Evolutionary conservation across 2,797 vertebrate genomes (phyloP), one percentile per base, ranked within the genome.

Genomic region (Melanotaenia parkinsoni): DNA sequence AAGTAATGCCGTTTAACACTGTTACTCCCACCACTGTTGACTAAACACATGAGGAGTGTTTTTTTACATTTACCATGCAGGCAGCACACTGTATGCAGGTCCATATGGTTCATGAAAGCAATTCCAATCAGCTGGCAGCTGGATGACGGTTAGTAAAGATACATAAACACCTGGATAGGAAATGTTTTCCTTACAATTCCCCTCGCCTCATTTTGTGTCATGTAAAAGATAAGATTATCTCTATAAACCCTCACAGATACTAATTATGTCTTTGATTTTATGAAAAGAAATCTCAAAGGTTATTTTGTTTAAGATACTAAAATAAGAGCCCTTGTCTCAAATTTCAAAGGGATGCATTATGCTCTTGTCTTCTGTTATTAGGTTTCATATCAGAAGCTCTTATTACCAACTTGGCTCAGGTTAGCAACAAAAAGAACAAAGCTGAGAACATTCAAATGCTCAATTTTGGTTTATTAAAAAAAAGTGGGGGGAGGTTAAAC

Each of bases 91-190:
- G 26, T 28, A 63, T 24, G 12, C 32, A 14, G 4, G 59, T 62
- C 65, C 63, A 47, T 45, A 58, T 66, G 66, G 60, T 69, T 61
- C 59, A 73, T 62, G 58, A 70, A 78, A 67, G 68, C 47, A 81
- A 47, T 76, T 63, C 18, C 26, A 67, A 81, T 72, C 81, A 77
- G 72, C 76, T 76, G 77, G 70, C 60, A 76, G 68, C 54, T 63
- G 57, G 59, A 35, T 69, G 65, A 69, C 62, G 78, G 53, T 51
- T 20, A 28, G 35, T 61, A 63, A 61, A 56, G 35, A 69, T 14
- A 45, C 65, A 69, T 61, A 71, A 53, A 43, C 72, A 74, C 37
- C 60, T 71, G 13, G 57, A 70, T 28, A 58, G 67, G 30, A 58
- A 53, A 67, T 61, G 26, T 24, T 68, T 70, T 43, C 40, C 11